Base-by-base conservation (phyloP, 2,113 vertebrate species). In the Sardina pilchardus region DNA sequence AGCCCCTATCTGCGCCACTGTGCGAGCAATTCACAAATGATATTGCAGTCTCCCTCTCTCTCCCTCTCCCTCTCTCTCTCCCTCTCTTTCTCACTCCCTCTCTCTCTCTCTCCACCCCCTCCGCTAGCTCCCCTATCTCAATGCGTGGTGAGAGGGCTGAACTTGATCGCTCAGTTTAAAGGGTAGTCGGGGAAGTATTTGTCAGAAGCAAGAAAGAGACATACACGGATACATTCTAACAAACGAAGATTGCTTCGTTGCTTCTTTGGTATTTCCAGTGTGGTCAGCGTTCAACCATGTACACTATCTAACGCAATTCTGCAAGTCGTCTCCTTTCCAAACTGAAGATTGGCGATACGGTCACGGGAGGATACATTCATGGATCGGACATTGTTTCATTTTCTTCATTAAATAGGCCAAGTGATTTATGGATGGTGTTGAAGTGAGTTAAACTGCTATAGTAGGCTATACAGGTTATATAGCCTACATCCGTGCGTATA, bases 1-100 rank as follows among this genome's bases (percentile, higher is more conserved):
- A 91, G 95, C 95, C 94, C 93, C 96, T 96, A 96, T 97, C 97
- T 97, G 97, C 97, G 97, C 97, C 97, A 96, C 95, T 94, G 92
- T 92, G 96, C 96, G 95, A 96, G 95, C 96, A 96, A 97, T 95
- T 96, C 97, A 94, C 96, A 97, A 97, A 97, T 96, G 96, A 98
- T 97, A 97, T 97, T 97, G 97, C 97, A 96, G 97, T 95, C 96
- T 94, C 94, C 87, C 94, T 89, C 92, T 83, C 92, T 82, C 89
- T 82, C 92, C 42, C 89, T 42, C 86, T 81, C 93, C 84, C 83
- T 82, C 81, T 48, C 85, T n/a, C 59, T 84, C 90, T 88, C 87
- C 47, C 14, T 63, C 89, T 50, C 88, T 42, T 88, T 82, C 91
- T 85, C 91, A 89, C 93, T 92, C 93, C 85, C 89, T 86, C 90